Evolutionary conservation across 2,888 invertebrate species (phyloP), one percentile per base, ranked within the genome.

Genomic region (Bombylius discolor): DNA sequence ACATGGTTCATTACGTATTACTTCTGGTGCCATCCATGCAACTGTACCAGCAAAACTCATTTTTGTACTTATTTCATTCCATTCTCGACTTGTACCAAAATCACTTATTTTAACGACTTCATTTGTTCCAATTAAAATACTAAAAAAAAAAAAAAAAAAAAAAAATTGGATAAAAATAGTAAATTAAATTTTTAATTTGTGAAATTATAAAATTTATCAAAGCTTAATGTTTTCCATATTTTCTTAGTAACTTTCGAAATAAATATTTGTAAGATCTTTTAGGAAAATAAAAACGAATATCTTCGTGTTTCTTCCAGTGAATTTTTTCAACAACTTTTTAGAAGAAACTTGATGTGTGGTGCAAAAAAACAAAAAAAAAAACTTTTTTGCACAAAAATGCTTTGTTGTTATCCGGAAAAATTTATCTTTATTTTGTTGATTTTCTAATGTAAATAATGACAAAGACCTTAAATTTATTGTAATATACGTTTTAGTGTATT

Each of bases 21-120:
- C 90, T 77, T 99, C 99, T 0, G 99, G 99, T 0, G 98, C 96
- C 98, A 99, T 99, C 98, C 98, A 99, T 0, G 96, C 93, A 0
- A 97, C 93, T 0, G 98, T 99, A 47, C 98, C 98, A 4, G 94
- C 95, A 74, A 99, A 98, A 61, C 93, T 90, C 98, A 99, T 99
- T 68, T 91, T 87, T 48, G 92, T 90, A 70, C 93, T 94, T 47
- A 89, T 89, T 69, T 95, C 90, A 72, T 93, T 91, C 89, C 92
- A 94, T 66, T 93, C 91, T 56, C 93, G 82, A 65, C 92, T 89
- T 1, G 96, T 97, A 31, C 98, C 99, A 72, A 99, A 99, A 74
- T 99, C 99, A 65, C 94, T 95, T 58, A 99, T 98, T 76, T 99
- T 99, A 8, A 96, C 87, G 47, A 82, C 75, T 67, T 88, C 80